Evolutionary conservation across 2,113 vertebrate species (phyloP).

Genomic region (Oophaga pumilio): DNA sequence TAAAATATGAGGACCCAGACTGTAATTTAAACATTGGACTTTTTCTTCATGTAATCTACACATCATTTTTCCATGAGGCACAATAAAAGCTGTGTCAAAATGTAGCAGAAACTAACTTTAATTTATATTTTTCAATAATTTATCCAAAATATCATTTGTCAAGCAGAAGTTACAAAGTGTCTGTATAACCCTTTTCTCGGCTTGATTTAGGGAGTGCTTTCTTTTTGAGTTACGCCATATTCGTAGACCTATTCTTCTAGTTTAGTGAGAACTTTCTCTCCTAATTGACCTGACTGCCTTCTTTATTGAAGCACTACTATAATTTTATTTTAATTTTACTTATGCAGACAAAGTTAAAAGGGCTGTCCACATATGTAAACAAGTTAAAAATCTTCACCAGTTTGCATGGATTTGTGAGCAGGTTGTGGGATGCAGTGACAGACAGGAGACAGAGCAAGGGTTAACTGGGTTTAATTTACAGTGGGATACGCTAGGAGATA

Average conservation of each 20-base stretch:
- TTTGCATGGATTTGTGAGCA: too few relatives aligned
- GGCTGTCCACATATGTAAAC: neutral
- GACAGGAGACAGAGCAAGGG: too few relatives aligned
- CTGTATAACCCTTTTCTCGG: neutral
- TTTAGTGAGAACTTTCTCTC: neutral
- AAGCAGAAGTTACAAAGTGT: conserved; percentile 38
- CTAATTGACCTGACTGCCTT: neutral
- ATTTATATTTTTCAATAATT: conserved; percentile 54
- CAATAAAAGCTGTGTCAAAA: conserved; percentile 45
- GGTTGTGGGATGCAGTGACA: too few relatives aligned
- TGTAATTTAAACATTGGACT: conserved; percentile 49
- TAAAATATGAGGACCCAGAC: conserved; percentile 37
- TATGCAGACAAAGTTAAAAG: neutral
- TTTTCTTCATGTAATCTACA: conserved; percentile 52
- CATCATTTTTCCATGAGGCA: conserved; percentile 47
- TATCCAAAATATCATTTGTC: conserved; percentile 54
- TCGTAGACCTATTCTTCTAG: neutral
- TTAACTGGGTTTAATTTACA: too few relatives aligned
- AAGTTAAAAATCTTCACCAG: too few relatives aligned
- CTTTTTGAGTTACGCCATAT: conserved; percentile 2
- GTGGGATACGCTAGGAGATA: too few relatives aligned
- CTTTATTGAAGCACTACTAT: neutral
- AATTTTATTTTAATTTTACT: neutral
- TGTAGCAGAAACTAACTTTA: conserved; percentile 27
- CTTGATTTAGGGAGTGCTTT: conserved; percentile 33